Percentiles rank a stretch among this genome's conserved stretches.
Conservation (phyloP, 2,888 invertebrate species). For the Lamellibrachia columna region DNA sequence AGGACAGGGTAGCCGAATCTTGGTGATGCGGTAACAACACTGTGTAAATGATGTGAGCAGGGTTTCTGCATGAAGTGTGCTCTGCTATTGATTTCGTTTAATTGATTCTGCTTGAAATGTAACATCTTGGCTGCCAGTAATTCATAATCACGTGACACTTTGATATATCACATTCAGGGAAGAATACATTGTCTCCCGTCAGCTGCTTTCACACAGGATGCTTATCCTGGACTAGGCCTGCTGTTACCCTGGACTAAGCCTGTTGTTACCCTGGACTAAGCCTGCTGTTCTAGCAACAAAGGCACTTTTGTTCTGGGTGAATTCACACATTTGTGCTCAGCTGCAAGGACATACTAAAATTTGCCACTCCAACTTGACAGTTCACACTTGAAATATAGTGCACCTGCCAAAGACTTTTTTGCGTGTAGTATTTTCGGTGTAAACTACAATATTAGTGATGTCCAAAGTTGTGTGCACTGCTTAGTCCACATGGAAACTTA, state of each 20-base stretch:
- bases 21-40: neutral
- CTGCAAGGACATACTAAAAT: neutral
- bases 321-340: neutral
- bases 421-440: neutral
- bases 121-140: neutral
- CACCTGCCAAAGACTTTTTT: neutral
- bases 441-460: neutral
- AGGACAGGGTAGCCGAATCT: neutral
- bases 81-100: neutral
- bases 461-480: neutral
- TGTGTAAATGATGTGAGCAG: neutral
- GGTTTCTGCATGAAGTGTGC: neutral
- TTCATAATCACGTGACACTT: neutral
- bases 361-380: neutral
- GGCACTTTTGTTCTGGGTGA: neutral
- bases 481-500: neutral
- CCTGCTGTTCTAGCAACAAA: neutral
- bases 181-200: neutral
- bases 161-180: neutral
- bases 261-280: neutral
- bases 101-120: neutral
- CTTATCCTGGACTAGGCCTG: neutral
- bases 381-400: neutral
- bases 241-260: neutral
- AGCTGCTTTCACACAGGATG: neutral